Conservation (phyloP, 2,888 invertebrate genomes). For the Leptopilina syphax region DNA sequence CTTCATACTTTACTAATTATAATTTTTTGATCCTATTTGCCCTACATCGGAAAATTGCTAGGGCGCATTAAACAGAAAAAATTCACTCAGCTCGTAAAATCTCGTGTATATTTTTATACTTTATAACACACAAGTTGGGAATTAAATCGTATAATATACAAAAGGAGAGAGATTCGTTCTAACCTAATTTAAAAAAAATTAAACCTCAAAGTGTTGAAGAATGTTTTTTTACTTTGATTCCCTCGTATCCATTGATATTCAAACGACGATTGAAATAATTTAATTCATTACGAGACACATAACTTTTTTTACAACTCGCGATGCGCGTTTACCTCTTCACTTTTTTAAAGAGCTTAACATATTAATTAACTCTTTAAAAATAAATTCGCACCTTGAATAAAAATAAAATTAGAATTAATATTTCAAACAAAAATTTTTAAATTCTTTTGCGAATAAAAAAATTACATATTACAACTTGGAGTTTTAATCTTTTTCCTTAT, state of each 20-base stretch:
- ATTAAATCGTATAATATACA: slow-evolving; percentile 22
- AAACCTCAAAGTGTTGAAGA: neutral
- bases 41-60: neutral
- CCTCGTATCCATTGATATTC: neutral
- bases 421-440: neutral
- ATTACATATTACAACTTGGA: neutral
- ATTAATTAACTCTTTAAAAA: slow-evolving; percentile 3
- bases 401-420: neutral
- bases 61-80: neutral
- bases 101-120: neutral
- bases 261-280: slow-evolving; percentile 20
- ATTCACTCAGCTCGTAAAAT: slow-evolving; percentile 17
- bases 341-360: neutral
- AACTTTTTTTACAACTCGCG: neutral
- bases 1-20: no score
- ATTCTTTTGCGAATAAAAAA: neutral
- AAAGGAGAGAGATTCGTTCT: slow-evolving; percentile 4
- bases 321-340: neutral
- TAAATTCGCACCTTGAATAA: neutral
- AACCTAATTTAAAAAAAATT: slow-evolving; percentile 22
- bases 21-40: neutral
- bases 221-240: neutral
- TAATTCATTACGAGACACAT: slow-evolving; percentile 1
- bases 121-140: slow-evolving; percentile 13
- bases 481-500: no score